Conservation (phyloP, 2,113 vertebrate species). For the Camarhynchus parvulus region DNA sequence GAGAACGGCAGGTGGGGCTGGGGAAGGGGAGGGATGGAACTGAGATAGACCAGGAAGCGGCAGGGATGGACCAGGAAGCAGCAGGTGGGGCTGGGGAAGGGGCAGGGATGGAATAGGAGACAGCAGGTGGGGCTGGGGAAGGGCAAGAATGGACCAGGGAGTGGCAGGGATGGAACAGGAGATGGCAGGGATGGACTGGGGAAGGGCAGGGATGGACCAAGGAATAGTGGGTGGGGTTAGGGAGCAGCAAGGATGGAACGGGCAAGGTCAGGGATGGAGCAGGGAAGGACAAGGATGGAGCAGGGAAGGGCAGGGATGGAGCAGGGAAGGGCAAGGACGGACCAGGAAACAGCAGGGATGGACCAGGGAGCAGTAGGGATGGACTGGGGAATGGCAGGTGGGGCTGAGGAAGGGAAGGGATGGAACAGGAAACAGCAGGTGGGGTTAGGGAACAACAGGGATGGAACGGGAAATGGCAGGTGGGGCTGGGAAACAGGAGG, state of each 20-base stretch:
- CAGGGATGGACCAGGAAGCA: too few relatives aligned
- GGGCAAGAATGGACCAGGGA: background rate
- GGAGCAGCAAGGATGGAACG: fast-evolving
- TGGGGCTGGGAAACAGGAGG: too few relatives aligned
- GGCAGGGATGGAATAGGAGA: too few relatives aligned
- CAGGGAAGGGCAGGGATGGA: too few relatives aligned
- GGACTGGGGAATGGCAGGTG: background rate
- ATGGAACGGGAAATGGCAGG: too few relatives aligned
- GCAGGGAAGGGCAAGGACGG: fast-evolving
- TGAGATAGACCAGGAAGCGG: background rate
- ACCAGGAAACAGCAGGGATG: background rate
- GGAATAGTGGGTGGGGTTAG: background rate
- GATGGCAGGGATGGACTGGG: too few relatives aligned
- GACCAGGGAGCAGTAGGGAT: background rate
- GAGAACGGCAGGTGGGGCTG: too few relatives aligned
- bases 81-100: too few relatives aligned
- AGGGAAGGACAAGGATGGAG: too few relatives aligned
- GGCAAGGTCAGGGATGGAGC: background rate
- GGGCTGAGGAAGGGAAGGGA: fast-evolving
- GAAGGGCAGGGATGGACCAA: background rate
- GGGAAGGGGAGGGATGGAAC: background rate
- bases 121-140: too few relatives aligned
- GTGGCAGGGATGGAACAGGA: background rate
- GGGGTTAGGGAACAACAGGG: too few relatives aligned
- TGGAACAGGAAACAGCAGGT: background rate